Conservation (phyloP, 2,113 vertebrate species). For the Melanerpes formicivorus region DNA sequence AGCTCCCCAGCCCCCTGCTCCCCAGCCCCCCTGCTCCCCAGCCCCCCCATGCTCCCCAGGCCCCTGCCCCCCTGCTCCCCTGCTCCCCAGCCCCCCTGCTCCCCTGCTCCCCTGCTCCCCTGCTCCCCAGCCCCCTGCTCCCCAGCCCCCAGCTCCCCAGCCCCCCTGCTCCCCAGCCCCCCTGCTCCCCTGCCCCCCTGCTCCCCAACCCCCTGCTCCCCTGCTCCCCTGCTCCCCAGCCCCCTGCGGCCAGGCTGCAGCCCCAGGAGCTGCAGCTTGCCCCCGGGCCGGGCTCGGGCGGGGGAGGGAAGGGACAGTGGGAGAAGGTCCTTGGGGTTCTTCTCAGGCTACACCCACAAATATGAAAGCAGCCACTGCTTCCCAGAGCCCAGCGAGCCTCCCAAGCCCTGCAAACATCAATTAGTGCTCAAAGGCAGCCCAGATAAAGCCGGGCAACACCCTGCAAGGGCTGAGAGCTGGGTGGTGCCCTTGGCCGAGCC, state of each 20-base stretch:
- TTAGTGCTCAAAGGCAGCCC: background rate
- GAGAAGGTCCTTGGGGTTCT: conserved; percentile 15
- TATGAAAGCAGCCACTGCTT: background rate
- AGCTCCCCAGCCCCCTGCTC: too few species aligned
- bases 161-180: too few species aligned
- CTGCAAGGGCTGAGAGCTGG: background rate
- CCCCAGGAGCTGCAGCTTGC: accelerated
- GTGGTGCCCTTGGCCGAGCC: background rate
- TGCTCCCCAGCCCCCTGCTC: too few species aligned
- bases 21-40: too few species aligned
- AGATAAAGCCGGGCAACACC: conserved; percentile 10
- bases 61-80: too few species aligned
- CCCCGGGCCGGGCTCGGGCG: background rate
- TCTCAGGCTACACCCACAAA: conserved; percentile 50
- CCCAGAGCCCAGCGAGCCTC: background rate
- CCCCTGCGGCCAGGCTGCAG: background rate
- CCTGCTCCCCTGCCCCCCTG: too few species aligned
- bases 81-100: too few species aligned
- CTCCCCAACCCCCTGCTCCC: background rate
- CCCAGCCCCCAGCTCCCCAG: too few species aligned
- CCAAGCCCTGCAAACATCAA: conserved; percentile 23
- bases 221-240: background rate
- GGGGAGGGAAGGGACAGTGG: conserved; percentile 14
- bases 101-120: too few species aligned
- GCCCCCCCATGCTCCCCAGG: too few species aligned